Evolutionary conservation across 2,797 vertebrate genomes (phyloP).

Genomic region (Muscicapa striata): DNA sequence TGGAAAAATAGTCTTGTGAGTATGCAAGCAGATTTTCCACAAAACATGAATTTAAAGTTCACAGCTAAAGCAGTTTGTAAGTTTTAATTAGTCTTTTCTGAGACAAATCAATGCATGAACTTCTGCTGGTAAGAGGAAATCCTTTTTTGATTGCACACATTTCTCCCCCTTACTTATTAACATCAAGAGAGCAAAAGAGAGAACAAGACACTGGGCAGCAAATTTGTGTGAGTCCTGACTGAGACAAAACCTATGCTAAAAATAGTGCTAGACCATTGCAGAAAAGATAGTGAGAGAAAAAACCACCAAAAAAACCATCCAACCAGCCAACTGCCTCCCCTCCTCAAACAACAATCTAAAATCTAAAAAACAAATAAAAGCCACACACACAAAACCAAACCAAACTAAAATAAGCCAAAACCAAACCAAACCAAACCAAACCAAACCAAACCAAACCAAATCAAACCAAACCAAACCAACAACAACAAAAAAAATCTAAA

Average conservation of each 20-base stretch:
- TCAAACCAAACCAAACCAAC: background rate
- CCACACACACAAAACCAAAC: background rate
- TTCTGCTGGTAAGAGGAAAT: background rate
- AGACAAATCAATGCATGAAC: background rate
- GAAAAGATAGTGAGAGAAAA: background rate
- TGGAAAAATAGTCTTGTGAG: background rate
- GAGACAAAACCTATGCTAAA: background rate
- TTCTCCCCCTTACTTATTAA: background rate
- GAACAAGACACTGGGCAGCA: background rate
- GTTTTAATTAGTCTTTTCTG: constrained; percentile 41
- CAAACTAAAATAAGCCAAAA: background rate
- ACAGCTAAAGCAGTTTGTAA: constrained; percentile 6
- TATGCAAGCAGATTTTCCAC: background rate
- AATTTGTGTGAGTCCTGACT: background rate
- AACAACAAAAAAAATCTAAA: background rate
- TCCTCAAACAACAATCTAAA: background rate
- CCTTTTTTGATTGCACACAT: background rate
- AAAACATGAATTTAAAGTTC: background rate
- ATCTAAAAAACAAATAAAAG: background rate
- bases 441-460: background rate
- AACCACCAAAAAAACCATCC: background rate
- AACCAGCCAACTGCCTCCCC: fast-evolving
- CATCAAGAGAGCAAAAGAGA: background rate
- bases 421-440: background rate
- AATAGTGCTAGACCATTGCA: background rate